Evolutionary conservation across 1,140 invertebrate species (phyloP), one percentile per base, ranked within the genome.

Genomic region (Aphelenchoides besseyi): DNA sequence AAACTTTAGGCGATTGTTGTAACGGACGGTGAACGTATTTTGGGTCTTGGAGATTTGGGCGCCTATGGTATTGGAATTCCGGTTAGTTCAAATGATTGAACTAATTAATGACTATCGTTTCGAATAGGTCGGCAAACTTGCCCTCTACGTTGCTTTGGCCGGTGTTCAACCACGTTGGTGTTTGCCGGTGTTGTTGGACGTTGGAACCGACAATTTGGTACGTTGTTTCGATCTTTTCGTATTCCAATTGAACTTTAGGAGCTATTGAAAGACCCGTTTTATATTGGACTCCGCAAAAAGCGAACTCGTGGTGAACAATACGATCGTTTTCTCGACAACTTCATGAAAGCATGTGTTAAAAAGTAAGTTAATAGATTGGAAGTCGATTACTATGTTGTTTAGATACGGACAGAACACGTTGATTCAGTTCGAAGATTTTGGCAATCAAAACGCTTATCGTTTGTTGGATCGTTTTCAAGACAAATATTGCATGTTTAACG

Each of bases 21-120:
- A 3, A 97, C 94, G 0, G 94, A 97, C 82, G 94, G 94, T 8
- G 94, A 97, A 79, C 87, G 94, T 35, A 96, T 97, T 78, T 86
- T 97, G 70, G 94, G 94, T 82, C 87, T 97, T 30, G 94, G 94
- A 23, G 94, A 97, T 85, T 88, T 95, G 26, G 94, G 94, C 2
- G 92, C 92, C 2, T 93, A 92, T 82, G 94, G 94, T 1, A 95
- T 95, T 91, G 94, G 94, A 61, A 97, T 97, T 77, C 93, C 93
- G n/a, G 91, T 96, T 12, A 3, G n/a, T 57, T 8, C n/a, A n/a
- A n/a, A n/a, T n/a, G n/a, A n/a, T n/a, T n/a, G n/a, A n/a, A n/a
- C n/a, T n/a, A n/a, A n/a, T n/a, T n/a, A n/a, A n/a, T n/a, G 16
- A 16, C 16, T 41, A 5, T 53, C 3, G 18, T 41, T 18, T 29